Evolutionary conservation across 2,888 invertebrate species (phyloP), one percentile per base, ranked within the genome.

Genomic region (Drosophila anomalata): DNA sequence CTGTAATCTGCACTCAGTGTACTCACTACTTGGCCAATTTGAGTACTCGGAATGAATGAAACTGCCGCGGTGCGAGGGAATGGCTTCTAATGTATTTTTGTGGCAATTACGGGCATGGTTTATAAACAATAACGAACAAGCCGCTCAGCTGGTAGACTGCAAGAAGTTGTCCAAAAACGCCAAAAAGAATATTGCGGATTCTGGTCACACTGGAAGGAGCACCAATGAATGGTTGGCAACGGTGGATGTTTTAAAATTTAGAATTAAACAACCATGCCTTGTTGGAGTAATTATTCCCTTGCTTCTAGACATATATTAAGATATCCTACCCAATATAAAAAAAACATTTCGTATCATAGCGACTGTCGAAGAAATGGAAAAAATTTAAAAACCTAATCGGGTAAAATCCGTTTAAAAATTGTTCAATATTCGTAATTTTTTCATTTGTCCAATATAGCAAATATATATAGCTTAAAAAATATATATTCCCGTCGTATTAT

Each of bases 71-170:
- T 9, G 12, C 11, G 12, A 20, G n/a, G 22, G n/a, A 22, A 22
- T 3, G 22, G 8, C 6, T 5, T 36, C 4, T 6, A 29, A 29
- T 39, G 29, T 12, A 22, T 22, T 1, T 47, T 48, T 42, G 48
- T 41, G 22, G 31, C 33, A 22, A 11, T 12, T 50, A 17, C 41
- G 31, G 3, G 3, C 61, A 48, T 59, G 46, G 41, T 33, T 41
- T 33, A 36, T 50, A 17, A 62, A 59, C 59, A 31, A 29, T 31
- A 12, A 29, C 2, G 20, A 5, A 24, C 26, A 39, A 53, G 14
- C 53, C 41, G 53, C 53, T 24, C 48, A 62, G 61, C 59, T 59
- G 59, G 31, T 42, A 1, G 42, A 42, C 41, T 31, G 31, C 31
- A 46, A 24, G 5, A 7, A 5, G 11, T 11, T 7, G 9, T 20